Conservation (phyloP, 2,888 invertebrate genomes). For the Kuschelorhynchus macadamiae region DNA sequence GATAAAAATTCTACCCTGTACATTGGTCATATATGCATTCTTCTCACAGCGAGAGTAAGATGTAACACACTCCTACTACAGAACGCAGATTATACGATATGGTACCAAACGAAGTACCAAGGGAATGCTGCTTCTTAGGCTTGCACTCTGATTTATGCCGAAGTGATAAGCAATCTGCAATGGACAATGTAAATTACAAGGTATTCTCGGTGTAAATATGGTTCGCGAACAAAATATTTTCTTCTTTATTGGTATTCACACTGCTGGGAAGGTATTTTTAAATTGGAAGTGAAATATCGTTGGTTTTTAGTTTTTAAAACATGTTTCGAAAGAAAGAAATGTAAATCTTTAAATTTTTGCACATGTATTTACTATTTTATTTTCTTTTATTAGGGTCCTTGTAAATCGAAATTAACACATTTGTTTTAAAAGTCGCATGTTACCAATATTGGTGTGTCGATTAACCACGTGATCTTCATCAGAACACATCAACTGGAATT, state of each 20-base stretch:
- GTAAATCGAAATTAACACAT: too few relatives aligned
- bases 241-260: conserved; percentile 29
- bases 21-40: conserved; percentile 32
- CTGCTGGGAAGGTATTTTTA: conserved; percentile 30
- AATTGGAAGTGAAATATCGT: conserved; percentile 26
- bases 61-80: conserved; percentile 49
- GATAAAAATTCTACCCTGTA: conserved; percentile 37
- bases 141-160: conserved; percentile 64
- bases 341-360: too few relatives aligned
- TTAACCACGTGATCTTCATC: too few relatives aligned
- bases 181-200: conserved; percentile 68
- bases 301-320: too few relatives aligned
- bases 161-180: conserved; percentile 67
- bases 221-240: conserved; percentile 50
- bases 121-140: conserved; percentile 43
- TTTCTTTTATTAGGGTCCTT: too few relatives aligned
- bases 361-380: too few relatives aligned
- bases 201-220: conserved; percentile 66
- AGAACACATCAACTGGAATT: too few relatives aligned
- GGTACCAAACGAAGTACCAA: conserved; percentile 24
- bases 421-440: too few relatives aligned
- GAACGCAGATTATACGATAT: conserved; percentile 47
- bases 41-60: conserved; percentile 40
- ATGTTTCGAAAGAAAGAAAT: neutral
- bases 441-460: too few relatives aligned